Conservation (phyloP, 2,888 invertebrate species). For the Graphium colonna region DNA sequence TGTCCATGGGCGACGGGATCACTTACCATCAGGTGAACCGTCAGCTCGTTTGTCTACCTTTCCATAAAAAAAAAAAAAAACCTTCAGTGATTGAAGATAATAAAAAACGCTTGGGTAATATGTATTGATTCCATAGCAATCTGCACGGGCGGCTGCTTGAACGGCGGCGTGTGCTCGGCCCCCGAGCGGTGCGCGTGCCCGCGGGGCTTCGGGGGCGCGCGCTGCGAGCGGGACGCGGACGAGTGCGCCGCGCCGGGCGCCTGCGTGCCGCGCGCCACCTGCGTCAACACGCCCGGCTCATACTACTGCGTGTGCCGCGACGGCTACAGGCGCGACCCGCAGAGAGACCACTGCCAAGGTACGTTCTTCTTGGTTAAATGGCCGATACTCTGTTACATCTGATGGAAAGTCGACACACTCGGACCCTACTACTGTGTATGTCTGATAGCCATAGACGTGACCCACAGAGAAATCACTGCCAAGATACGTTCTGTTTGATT, state of each 20-base stretch:
- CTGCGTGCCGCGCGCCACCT: constrained; percentile 87
- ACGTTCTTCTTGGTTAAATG: constrained; percentile 22
- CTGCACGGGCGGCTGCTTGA: constrained; percentile 89
- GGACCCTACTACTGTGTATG: constrained; percentile 95
- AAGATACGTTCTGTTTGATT: constrained; percentile 65
- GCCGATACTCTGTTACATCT: too few relatives aligned
- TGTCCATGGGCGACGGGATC: too few relatives aligned
- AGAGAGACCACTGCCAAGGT: constrained; percentile 83
- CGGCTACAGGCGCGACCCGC: constrained; percentile 83
- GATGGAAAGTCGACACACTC: constrained; percentile 93
- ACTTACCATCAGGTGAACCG: too few relatives aligned
- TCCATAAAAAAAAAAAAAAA: too few relatives aligned
- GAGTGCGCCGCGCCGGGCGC: constrained; percentile 87
- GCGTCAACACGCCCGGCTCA: constrained; percentile 94
- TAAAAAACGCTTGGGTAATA: too few relatives aligned
- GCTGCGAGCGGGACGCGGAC: constrained; percentile 92
- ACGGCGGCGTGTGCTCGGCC: constrained; percentile 89
- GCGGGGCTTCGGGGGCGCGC: constrained; percentile 88
- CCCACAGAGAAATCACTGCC: constrained; percentile 81
- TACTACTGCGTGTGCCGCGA: constrained; percentile 92
- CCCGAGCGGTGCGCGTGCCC: constrained; percentile 90
- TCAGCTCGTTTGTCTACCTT: too few relatives aligned
- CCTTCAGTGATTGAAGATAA: too few relatives aligned
- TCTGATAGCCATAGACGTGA: constrained; percentile 84
- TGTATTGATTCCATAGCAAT: constrained; percentile 84